Base-by-base conservation (phyloP, 1,140 invertebrate species). In the Aphelinus certus region DNA sequence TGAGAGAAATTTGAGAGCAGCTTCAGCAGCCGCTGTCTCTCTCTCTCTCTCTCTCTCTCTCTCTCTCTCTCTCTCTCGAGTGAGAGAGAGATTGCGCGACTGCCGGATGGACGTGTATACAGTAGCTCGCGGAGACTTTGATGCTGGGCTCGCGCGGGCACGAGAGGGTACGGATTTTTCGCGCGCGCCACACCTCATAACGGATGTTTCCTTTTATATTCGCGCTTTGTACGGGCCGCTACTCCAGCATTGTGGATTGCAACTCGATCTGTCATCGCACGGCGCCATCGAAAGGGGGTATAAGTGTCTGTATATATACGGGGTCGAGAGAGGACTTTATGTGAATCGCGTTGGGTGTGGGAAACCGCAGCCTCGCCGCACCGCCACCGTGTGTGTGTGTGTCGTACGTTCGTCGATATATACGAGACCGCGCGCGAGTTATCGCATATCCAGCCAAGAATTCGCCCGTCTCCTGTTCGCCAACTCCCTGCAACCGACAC, bases 1-100 rank as follows among this genome's bases (percentile, higher is more conserved):
- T 65, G 78, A 82, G 26, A 26, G 81, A 82, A 82, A 83, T 83
- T 79, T 73, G 77, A 82, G 80, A 4, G 51, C 51, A 53, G 51
- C 51, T 9, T 4, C 51, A 53, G 51, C 51, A 53, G 51, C 51
- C 26, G 26, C 26, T 26, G 26, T 26, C 26, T 26, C 26, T 26
- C 26, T 26, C 26, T 26, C 26, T 26, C 26, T 26, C 26, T 26
- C 26, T 26, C 26, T 26, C 26, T 26, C 26, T 26, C 26, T 26
- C 26, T 26, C 26, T 26, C 26, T 26, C 26, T 26, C 26, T 26
- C 26, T 26, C 26, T 26, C 26, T 26, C 26, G 26, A 26, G 26
- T 26, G 26, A 26, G 26, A 26, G 26, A 26, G 26, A 26, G 26
- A 26, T 26, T 26, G 26, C 53, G 47, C 56, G 47, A 1, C 57